A percentile compares a stretch with the other conserved stretches of the same genome.
These are phyloP conservation scores for Pipra filicauda DNA, from an alignment of 2,113 vertebrate species.

Conservation along the genomic window DNA sequence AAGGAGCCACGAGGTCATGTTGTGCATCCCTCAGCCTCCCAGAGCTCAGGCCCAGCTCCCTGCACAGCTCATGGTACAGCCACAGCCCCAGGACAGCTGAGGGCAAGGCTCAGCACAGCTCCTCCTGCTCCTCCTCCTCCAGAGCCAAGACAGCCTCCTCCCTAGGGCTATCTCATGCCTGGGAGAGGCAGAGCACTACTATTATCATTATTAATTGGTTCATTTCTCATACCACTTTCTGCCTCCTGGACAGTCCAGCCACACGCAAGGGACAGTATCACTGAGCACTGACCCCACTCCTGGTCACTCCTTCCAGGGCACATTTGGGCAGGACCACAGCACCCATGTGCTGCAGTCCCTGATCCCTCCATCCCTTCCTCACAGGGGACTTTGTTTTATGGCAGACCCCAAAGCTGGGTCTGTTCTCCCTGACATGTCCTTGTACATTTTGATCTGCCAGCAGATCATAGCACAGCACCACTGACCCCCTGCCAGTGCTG, in stretches of 20 bases:
- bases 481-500: neutral
- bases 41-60: accelerated
- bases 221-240: slow-evolving; percentile 23
- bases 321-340: neutral
- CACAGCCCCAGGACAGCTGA: accelerated
- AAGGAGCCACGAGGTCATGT: accelerated
- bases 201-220: slow-evolving; percentile 35
- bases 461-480: neutral
- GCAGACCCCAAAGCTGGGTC: neutral
- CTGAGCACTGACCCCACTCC: neutral
- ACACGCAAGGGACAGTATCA: accelerated
- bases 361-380: neutral
- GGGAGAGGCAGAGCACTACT: neutral
- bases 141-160: neutral
- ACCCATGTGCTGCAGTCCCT: neutral
- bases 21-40: neutral
- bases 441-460: accelerated
- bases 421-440: accelerated
- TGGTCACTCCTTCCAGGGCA: neutral
- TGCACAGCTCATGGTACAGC: accelerated
- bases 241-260: neutral
- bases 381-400: neutral
- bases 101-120: neutral
- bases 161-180: slow-evolving; percentile 6
- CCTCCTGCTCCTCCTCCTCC: neutral